Conservation (phyloP, 2,113 vertebrate genomes). For the Serilophus lunatus region DNA sequence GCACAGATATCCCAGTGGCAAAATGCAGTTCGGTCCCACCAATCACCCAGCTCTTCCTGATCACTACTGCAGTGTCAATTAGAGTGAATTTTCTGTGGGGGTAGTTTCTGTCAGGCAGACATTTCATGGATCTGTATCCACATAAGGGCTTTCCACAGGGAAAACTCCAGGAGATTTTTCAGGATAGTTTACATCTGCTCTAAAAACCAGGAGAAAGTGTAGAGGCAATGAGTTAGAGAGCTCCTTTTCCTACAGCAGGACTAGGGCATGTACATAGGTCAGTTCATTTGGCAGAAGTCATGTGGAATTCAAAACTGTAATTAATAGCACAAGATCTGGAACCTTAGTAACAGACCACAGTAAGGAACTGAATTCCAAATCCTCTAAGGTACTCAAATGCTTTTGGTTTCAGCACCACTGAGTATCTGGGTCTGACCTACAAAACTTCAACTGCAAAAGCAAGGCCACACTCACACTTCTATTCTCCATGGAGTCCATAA, state of each 20-base stretch:
- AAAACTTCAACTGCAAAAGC: background rate
- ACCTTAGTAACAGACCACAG: background rate
- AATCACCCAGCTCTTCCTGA: background rate
- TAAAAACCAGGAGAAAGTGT: background rate
- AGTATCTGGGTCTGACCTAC: background rate
- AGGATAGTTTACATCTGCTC: background rate
- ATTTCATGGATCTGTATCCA: background rate
- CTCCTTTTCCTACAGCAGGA: background rate
- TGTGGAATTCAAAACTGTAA: background rate
- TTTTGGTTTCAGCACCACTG: background rate
- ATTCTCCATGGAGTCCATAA: background rate
- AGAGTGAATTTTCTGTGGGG: background rate
- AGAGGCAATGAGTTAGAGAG: background rate
- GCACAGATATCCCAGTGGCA: background rate
- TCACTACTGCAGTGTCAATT: background rate
- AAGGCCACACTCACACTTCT: background rate
- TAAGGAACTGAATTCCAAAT: background rate
- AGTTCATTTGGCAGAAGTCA: background rate
- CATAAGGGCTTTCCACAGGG: background rate
- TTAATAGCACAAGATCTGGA: background rate
- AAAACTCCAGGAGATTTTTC: background rate
- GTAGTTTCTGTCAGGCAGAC: background rate
- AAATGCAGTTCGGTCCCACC: background rate
- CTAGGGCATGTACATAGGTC: background rate
- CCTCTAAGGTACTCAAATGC: background rate